Evolutionary conservation across 1,140 invertebrate genomes (phyloP).

Genomic region (Drosophila navojoa): DNA sequence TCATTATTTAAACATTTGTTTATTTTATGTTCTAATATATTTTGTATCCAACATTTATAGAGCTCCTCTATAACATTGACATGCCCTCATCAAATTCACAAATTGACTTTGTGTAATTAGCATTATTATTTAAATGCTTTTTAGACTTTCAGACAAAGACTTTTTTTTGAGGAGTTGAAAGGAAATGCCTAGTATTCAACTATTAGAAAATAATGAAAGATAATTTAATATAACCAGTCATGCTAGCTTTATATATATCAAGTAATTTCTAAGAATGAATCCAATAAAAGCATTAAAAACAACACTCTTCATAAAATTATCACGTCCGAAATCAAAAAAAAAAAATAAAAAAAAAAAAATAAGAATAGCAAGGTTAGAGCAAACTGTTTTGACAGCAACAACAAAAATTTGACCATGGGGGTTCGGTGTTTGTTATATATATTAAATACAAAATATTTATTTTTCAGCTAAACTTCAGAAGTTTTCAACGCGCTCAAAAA

Average conservation of each 20-base stretch:
- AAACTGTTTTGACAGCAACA: not conserved
- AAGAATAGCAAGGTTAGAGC: not conserved
- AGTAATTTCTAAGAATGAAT: not conserved
- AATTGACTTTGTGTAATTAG: not conserved
- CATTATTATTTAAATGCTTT: not conserved
- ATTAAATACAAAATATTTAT: conserved; percentile 1
- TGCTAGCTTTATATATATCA: not conserved
- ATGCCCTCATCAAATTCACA: conserved; percentile 1
- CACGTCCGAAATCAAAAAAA: not conserved
- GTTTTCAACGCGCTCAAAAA: too few species aligned
- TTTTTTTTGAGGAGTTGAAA: not conserved
- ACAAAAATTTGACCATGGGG: not conserved
- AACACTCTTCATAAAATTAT: not conserved
- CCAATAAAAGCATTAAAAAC: too few species aligned
- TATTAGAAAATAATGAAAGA: not conserved
- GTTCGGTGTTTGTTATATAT: not conserved
- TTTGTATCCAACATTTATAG: not conserved
- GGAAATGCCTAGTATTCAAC: not conserved
- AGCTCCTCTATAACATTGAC: not conserved
- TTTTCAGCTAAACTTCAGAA: too few species aligned
- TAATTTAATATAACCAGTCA: not conserved
- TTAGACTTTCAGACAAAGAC: not conserved
- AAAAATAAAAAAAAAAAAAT: not conserved
- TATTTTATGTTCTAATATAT: not conserved
- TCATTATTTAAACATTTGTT: too few species aligned